Percentiles rank a stretch among this genome's conserved stretches.
Conservation (phyloP, 2,888 invertebrate genomes). For the Pyralis farinalis region DNA sequence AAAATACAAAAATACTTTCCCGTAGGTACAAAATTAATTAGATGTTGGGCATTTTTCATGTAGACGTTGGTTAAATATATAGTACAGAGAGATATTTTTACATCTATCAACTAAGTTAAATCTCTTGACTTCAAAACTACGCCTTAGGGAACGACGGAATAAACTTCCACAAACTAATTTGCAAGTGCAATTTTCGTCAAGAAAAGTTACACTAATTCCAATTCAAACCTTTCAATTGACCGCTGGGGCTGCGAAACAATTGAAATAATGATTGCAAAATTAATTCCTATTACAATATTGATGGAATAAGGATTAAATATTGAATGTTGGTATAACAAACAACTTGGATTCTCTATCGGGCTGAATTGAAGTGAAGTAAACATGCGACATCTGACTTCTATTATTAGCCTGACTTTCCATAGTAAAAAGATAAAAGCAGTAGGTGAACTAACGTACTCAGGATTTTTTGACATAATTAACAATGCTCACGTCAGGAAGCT, state of each 20-base stretch:
- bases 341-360: background rate
- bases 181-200: background rate
- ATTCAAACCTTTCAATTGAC: background rate
- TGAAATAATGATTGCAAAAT: background rate
- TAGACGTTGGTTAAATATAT: no score
- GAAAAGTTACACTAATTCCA: background rate
- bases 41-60: no score
- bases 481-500: no score
- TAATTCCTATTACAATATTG: background rate
- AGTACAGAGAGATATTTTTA: no score
- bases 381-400: constrained; percentile 4
- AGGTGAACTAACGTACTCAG: no score
- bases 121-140: background rate
- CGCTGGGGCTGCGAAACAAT: background rate
- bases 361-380: constrained; percentile 11
- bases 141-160: background rate
- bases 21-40: no score
- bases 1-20: no score
- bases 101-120: no score
- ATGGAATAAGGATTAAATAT: background rate
- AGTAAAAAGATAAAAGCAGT: no score
- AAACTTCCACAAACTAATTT: background rate
- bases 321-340: constrained; percentile 1
- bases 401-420: constrained; percentile 1
- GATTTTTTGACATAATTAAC: no score